These are phyloP conservation scores for Cenopis cana DNA, from an alignment of 2,888 invertebrate genomes.

Conservation along the genomic window DNA sequence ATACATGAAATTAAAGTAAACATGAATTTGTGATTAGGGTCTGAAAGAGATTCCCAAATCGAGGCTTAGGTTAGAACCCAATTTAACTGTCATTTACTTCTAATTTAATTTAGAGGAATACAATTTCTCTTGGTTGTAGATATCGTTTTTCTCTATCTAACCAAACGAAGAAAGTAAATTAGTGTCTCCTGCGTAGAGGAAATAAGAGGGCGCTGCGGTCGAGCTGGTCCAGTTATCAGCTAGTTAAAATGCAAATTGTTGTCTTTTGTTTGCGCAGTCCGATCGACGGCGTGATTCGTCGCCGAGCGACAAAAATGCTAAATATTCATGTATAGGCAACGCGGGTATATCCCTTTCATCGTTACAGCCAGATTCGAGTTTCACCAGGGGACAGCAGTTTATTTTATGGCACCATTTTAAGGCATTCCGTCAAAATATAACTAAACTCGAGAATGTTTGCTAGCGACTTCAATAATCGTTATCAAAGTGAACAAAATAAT, in stretches of 20 bases:
- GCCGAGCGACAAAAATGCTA: constrained; percentile 69
- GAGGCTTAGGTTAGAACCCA: not conserved
- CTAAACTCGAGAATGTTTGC: not conserved
- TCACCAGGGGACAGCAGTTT: constrained; percentile 44
- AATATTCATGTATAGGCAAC: constrained; percentile 73
- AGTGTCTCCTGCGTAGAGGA: constrained; percentile 63
- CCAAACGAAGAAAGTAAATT: constrained; percentile 67
- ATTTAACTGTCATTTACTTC: no score
- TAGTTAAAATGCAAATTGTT: constrained; percentile 82
- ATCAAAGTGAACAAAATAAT: not conserved
- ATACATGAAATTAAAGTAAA: no score
- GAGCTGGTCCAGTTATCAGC: constrained; percentile 75
- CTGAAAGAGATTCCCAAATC: not conserved
- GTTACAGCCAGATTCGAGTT: constrained; percentile 51
- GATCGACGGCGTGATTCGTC: constrained; percentile 62
- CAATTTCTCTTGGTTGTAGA: no score
- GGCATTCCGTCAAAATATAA: constrained; percentile 13
- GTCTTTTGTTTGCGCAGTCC: constrained; percentile 73
- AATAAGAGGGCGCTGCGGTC: constrained; percentile 66
- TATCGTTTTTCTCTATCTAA: constrained; percentile 57
- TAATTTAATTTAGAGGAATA: no score
- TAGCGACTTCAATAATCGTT: not conserved
- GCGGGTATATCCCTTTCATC: constrained; percentile 58
- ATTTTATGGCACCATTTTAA: constrained; percentile 42
- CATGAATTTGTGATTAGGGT: not conserved